These are phyloP conservation scores for Philopotamus ludificatus DNA, from an alignment of 1,140 invertebrate genomes.

Conservation along the genomic window DNA sequence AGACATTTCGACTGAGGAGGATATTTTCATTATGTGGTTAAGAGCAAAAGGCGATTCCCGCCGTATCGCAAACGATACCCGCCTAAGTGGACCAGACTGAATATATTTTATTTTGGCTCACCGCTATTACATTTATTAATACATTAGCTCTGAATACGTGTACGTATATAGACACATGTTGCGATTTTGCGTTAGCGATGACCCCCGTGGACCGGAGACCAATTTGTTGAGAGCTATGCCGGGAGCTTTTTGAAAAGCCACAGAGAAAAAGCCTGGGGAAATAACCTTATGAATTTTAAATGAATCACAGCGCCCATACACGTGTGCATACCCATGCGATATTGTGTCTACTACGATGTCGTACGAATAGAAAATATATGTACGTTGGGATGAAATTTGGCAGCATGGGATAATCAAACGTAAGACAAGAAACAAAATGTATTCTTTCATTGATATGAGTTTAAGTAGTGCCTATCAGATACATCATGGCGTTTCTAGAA, in stretches of 20 bases:
- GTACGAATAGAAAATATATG: too few relatives aligned
- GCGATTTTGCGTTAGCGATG: too few relatives aligned
- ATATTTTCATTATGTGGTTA: not conserved
- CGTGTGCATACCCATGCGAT: not conserved
- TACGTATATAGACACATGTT: too few relatives aligned
- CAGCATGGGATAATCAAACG: too few relatives aligned
- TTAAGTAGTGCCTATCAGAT: too few relatives aligned
- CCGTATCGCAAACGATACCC: not conserved
- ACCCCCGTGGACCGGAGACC: not conserved
- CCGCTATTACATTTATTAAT: too few relatives aligned
- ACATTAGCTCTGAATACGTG: too few relatives aligned
- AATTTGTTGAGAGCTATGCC: slow-evolving; percentile 1
- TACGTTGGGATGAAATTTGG: too few relatives aligned
- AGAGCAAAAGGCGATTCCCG: slow-evolving; percentile 1
- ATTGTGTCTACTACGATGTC: not conserved
- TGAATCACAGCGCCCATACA: not conserved
- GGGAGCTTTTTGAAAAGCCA: not conserved
- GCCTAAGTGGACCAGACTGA: not conserved
- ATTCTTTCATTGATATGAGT: too few relatives aligned
- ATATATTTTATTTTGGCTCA: too few relatives aligned
- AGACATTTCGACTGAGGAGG: not conserved
- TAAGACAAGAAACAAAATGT: too few relatives aligned
- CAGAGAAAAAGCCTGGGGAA: slow-evolving; percentile 12
- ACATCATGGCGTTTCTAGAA: too few relatives aligned
- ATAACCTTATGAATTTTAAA: slow-evolving; percentile 24